A percentile compares a stretch with the other conserved stretches of the same genome.
Evolutionary conservation across 2,888 invertebrate genomes (phyloP).

Genomic region (Mantis religiosa): DNA sequence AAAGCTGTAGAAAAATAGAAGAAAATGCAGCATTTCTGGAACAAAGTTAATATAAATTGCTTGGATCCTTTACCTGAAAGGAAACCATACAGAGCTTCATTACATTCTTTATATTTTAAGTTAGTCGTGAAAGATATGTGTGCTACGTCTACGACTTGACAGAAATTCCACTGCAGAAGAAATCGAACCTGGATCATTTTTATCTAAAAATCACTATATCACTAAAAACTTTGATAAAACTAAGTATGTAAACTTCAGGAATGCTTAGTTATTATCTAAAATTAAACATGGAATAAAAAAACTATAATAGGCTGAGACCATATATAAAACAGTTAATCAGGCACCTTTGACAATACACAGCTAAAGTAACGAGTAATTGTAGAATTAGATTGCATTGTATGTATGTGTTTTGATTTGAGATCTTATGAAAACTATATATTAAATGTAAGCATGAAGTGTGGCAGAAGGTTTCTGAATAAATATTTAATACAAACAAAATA

Average conservation of each 20-base stretch:
- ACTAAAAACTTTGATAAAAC: background rate
- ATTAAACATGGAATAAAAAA: background rate
- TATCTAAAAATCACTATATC: background rate
- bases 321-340: background rate
- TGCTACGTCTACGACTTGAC: too few species aligned
- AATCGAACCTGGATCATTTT: background rate
- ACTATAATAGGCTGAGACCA: background rate
- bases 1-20: too few species aligned
- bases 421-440: background rate
- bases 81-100: too few species aligned
- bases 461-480: background rate
- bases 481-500: background rate
- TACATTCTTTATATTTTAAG: too few species aligned
- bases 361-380: background rate
- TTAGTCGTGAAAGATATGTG: too few species aligned
- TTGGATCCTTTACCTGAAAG: too few species aligned
- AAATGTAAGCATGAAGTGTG: background rate
- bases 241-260: background rate
- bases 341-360: background rate
- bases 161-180: too few species aligned
- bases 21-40: too few species aligned
- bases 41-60: too few species aligned
- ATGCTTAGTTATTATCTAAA: background rate
- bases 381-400: background rate
- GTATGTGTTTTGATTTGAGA: background rate